phyloP scores from a whole-genome alignment of 1,140 invertebrate genomes.

The Zaprionus ornatus region DNA sequence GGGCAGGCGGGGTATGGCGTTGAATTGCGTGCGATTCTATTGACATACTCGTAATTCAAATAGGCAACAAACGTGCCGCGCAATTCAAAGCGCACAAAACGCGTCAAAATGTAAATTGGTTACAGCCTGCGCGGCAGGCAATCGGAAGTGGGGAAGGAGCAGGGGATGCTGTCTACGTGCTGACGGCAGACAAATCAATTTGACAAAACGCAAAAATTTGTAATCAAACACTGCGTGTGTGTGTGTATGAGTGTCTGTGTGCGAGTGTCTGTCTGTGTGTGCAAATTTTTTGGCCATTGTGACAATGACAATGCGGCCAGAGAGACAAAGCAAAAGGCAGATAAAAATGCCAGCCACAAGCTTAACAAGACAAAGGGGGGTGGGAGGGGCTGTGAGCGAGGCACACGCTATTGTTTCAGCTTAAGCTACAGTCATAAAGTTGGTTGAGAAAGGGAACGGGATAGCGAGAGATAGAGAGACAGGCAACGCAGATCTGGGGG shows the following conservation, averaged over 20 bases:
- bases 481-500: background rate
- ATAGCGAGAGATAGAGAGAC: too few species aligned
- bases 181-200: constrained; percentile 71
- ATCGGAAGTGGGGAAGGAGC: background rate
- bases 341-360: constrained; percentile 77
- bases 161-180: constrained; percentile 45
- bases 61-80: constrained; percentile 75
- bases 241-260: background rate
- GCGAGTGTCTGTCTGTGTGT: background rate
- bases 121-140: background rate
- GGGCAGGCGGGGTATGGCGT: background rate
- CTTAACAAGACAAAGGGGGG: constrained; percentile 31
- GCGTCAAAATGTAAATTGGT: constrained; percentile 77
- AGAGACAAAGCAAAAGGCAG: constrained; percentile 50
- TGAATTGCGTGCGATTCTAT: constrained; percentile 60
- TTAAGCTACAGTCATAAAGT: constrained; percentile 38
- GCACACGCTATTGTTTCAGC: constrained; percentile 58
- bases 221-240: constrained; percentile 28
- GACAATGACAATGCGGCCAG: constrained; percentile 62
- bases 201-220: constrained; percentile 52
- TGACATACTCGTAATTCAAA: constrained; percentile 74
- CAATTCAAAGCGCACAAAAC: constrained; percentile 65
- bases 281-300: constrained; percentile 66
- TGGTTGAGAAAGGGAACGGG: background rate
- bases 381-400: background rate